Evolutionary conservation across 2,888 invertebrate species (phyloP), one percentile per base, ranked within the genome.

Genomic region (Sylvicola fuscatus): DNA sequence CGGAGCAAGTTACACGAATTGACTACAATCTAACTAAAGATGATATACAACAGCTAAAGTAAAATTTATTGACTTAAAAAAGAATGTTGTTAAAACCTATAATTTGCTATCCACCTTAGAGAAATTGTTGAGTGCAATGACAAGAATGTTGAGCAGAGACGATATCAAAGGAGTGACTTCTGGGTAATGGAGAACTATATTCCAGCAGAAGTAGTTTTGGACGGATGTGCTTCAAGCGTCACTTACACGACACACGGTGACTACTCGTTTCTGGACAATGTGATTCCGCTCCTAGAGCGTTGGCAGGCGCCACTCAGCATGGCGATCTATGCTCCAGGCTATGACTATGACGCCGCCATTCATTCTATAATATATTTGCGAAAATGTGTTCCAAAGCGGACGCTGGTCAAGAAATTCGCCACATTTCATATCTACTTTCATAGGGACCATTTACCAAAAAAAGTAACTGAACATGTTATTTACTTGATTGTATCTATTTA

Each of bases 191-290:
- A 66, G 46, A 73, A 74, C 50, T 65, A 69, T 45, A 58, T 71
- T 38, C 54, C 57, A 10, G 68, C 65, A 40, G 52, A 56, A 29
- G 56, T 58, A 38, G 46, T 44, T 0, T 35, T 42, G n/a, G 44
- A 67, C 35, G 56, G 51, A 33, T 73, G 72, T 48, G 64, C 66
- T 48, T 69, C 70, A 45, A 65, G 65, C 39, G 62, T 77, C 27
- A 76, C 75, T 0, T 72, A 71, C 45, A 70, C 74, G 10, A 75
- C 75, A 0, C 72, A 76, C 48, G 72, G 69, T 0, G 74, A 75
- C 46, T 70, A 61, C 46, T 70, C 71, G 7, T 76, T 72, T 53
- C 60, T 76, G 42, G 67, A 70, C 44, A 72, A 74, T 51, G 50
- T 74, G 40, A 62, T 64, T 41, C 64, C 65, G 2, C 48, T 76